Evolutionary conservation across 92 coral and sea anemone species (phyloP).

Genomic region (Zoanthus solanderi): DNA sequence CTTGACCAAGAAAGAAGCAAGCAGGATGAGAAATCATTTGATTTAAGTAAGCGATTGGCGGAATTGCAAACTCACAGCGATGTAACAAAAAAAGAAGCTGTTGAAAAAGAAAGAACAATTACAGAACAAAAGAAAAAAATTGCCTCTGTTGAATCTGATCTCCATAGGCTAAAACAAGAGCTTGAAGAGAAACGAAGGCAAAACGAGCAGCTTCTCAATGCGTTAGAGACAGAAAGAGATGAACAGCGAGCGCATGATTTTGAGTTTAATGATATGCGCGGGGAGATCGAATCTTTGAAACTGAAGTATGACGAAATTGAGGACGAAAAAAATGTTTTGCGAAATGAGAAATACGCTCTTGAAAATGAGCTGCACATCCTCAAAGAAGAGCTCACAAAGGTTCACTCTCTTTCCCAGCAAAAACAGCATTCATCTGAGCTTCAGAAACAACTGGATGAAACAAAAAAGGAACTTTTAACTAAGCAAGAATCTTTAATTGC

Average conservation of each 20-base stretch:
- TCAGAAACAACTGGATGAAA: conserved; percentile 86
- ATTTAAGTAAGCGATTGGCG: conserved; percentile 65
- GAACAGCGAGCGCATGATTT: conserved; percentile 60
- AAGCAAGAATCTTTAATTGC: conserved; percentile 88
- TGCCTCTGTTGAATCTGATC: conserved; percentile 77
- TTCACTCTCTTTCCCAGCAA: conserved; percentile 82
- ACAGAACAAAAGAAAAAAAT: conserved; percentile 76
- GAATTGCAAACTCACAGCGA: conserved; percentile 79
- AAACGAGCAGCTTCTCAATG: conserved; percentile 62
- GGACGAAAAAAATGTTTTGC: conserved; percentile 71
- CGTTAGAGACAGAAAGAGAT: conserved; percentile 62
- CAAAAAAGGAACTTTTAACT: conserved; percentile 81
- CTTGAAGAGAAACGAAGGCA: conserved; percentile 80
- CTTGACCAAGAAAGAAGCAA: conserved; percentile 71
- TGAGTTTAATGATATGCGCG: conserved; percentile 73
- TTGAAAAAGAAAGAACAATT: conserved; percentile 82
- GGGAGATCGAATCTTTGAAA: conserved; percentile 85
- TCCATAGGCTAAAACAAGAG: conserved; percentile 70
- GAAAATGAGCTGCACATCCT: conserved; percentile 75
- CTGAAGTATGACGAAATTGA: conserved; percentile 71
- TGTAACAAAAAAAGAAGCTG: conserved; percentile 74
- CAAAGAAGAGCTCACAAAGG: conserved; percentile 70
- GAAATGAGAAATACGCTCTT: conserved; percentile 72
- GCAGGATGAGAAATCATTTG: conserved; percentile 75
- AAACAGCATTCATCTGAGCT: conserved; percentile 79